Evolutionary conservation across 2,797 vertebrate genomes (phyloP).

Genomic region (Acipenser ruthenus): DNA sequence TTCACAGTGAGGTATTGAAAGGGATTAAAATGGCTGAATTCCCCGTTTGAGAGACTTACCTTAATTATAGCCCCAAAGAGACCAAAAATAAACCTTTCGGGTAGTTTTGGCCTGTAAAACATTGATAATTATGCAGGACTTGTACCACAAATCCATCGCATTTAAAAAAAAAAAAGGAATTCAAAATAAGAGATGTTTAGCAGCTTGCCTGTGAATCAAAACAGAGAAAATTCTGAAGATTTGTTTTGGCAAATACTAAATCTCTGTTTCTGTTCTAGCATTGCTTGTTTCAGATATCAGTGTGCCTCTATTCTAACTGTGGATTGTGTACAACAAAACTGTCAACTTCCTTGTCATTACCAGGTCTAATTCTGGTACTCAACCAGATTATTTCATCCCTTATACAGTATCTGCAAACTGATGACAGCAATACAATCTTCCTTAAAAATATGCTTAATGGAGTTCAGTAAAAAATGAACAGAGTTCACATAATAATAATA

Average conservation of each 20-base stretch:
- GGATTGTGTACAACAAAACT: too few species aligned
- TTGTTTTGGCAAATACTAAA: background rate
- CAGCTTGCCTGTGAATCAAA: constrained; percentile 1
- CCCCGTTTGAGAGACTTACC: constrained; percentile 1
- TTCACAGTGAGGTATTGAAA: background rate
- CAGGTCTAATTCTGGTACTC: too few species aligned
- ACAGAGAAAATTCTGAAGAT: background rate
- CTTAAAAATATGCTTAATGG: too few species aligned
- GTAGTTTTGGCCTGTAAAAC: constrained; percentile 7
- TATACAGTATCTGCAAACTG: too few species aligned
- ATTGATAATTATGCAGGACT: constrained; percentile 13
- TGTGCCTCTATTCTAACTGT: too few species aligned
- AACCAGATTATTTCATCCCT: too few species aligned
- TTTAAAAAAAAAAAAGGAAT: background rate
- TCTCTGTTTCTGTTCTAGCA: background rate
- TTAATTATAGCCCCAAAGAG: constrained; percentile 15
- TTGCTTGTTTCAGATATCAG: too few species aligned
- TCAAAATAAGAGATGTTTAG: background rate
- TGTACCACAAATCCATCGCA: background rate
- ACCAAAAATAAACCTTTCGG: constrained; percentile 16
- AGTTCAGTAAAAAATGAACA: too few species aligned
- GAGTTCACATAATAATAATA: too few species aligned
- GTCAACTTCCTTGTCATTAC: too few species aligned
- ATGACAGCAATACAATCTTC: too few species aligned
- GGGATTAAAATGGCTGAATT: background rate